Conservation (phyloP, 2,113 vertebrate species). For the Hemiscyllium ocellatum region DNA sequence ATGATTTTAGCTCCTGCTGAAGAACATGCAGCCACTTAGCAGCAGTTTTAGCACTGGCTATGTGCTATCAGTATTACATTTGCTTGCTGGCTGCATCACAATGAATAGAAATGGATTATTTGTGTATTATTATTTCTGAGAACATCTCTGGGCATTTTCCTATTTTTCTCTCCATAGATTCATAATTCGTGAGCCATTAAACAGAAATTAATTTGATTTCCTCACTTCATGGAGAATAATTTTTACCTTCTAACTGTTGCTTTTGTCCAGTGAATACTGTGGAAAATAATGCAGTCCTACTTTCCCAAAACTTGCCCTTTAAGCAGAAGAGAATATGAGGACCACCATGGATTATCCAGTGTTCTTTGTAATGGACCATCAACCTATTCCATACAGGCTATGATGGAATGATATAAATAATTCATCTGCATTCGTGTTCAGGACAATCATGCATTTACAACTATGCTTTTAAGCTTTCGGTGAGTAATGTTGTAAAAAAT, state of each 20-base stretch:
- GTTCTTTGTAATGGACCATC: background rate
- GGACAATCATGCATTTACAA: conserved; percentile 21
- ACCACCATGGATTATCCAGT: background rate
- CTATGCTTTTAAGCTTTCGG: conserved; percentile 6
- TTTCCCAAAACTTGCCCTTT: background rate
- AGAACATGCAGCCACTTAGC: background rate
- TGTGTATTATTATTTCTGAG: no score
- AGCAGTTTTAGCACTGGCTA: background rate
- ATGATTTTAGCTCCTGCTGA: background rate
- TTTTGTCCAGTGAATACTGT: background rate
- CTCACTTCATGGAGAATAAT: background rate
- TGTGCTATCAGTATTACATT: background rate
- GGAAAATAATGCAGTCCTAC: background rate
- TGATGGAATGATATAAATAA: conserved; percentile 17
- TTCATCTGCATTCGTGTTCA: conserved; percentile 20
- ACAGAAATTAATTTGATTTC: conserved; percentile 4
- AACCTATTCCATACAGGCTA: background rate
- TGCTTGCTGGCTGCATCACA: background rate
- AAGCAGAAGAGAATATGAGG: conserved; percentile 6
- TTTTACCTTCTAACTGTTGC: background rate
- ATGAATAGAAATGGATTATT: no score
- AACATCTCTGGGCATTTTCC: no score
- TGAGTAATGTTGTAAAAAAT: conserved; percentile 14
- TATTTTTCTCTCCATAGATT: no score
- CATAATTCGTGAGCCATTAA: background rate